Percentiles rank a stretch among this genome's conserved stretches.
phyloP scores from a whole-genome alignment of 2,113 vertebrate genomes.

The Takifugu bimaculatus region DNA sequence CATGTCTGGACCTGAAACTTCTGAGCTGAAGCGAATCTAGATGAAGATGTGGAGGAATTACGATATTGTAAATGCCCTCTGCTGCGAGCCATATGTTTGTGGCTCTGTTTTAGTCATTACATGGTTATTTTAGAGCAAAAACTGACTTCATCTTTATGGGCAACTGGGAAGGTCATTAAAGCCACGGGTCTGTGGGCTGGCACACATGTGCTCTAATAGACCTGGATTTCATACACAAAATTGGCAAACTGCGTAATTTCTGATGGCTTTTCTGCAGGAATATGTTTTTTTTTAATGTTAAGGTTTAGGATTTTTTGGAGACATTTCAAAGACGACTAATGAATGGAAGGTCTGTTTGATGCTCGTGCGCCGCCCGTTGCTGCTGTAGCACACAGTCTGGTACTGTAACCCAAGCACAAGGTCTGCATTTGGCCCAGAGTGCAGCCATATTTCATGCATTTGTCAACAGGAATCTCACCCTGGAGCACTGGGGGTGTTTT shows the following conservation, averaged over 20 bases:
- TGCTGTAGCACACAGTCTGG: conserved; percentile 28
- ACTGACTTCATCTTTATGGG: conserved; percentile 44
- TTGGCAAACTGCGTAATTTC: not conserved
- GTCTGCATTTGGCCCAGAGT: conserved; percentile 28
- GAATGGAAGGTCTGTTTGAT: conserved; percentile 66
- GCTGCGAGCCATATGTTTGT: conserved; percentile 43
- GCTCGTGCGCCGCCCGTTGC: conserved; percentile 31
- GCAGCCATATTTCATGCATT: conserved; percentile 35
- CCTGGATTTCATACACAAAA: conserved; percentile 14
- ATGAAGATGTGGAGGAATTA: conserved; percentile 21
- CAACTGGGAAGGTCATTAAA: conserved; percentile 35
- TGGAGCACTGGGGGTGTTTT: not conserved
- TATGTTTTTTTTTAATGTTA: conserved; percentile 29
- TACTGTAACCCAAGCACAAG: conserved; percentile 47
- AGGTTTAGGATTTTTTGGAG: conserved; percentile 30
- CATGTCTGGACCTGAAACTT: conserved; percentile 16
- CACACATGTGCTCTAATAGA: conserved; percentile 14
- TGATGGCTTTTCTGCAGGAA: too few relatives aligned
- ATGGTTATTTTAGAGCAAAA: conserved; percentile 13
- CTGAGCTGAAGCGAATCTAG: conserved; percentile 5
- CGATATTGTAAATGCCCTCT: conserved; percentile 20
- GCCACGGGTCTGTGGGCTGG: conserved; percentile 10
- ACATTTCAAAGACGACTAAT: conserved; percentile 45
- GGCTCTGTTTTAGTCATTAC: conserved; percentile 56
- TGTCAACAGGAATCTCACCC: conserved; percentile 40